Evolutionary conservation across 2,797 vertebrate species (phyloP).

Genomic region (Pangasius mekongensis): DNA sequence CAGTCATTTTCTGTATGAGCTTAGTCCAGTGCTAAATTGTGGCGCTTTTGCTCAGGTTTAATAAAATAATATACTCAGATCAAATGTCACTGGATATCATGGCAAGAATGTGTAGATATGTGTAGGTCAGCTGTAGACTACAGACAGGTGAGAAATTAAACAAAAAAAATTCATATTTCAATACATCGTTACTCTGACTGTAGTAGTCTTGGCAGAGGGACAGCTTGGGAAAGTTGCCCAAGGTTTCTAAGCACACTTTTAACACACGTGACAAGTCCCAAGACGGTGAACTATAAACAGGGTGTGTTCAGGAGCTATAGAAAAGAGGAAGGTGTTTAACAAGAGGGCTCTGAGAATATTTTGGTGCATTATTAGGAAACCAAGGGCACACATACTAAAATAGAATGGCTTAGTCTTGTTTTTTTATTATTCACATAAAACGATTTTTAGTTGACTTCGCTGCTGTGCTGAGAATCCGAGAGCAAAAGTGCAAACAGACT

Average conservation of each 20-base stretch:
- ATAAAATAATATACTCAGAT: not conserved
- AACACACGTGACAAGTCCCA: not conserved
- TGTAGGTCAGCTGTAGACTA: not conserved
- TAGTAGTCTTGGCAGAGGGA: not conserved
- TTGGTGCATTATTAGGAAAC: not conserved
- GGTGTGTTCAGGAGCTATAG: not conserved
- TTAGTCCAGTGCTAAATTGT: not conserved
- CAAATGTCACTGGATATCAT: not conserved
- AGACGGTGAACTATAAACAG: not conserved
- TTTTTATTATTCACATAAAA: slow-evolving; percentile 2
- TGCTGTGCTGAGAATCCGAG: slow-evolving; percentile 9
- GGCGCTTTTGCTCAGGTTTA: not conserved
- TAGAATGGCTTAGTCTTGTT: not conserved
- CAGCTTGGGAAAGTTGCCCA: not conserved
- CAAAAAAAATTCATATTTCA: not conserved
- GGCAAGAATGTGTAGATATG: not conserved
- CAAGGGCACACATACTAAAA: slow-evolving; percentile 1
- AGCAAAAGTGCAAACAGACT: not conserved
- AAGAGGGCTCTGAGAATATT: not conserved
- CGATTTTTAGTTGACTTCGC: not conserved
- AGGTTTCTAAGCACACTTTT: not conserved
- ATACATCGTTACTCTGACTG: not conserved
- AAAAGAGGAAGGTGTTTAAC: not conserved
- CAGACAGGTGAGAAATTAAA: not conserved
- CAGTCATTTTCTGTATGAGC: too few species aligned